Conservation (phyloP, 2,797 vertebrate species). For the Gallinago nigripennis region DNA sequence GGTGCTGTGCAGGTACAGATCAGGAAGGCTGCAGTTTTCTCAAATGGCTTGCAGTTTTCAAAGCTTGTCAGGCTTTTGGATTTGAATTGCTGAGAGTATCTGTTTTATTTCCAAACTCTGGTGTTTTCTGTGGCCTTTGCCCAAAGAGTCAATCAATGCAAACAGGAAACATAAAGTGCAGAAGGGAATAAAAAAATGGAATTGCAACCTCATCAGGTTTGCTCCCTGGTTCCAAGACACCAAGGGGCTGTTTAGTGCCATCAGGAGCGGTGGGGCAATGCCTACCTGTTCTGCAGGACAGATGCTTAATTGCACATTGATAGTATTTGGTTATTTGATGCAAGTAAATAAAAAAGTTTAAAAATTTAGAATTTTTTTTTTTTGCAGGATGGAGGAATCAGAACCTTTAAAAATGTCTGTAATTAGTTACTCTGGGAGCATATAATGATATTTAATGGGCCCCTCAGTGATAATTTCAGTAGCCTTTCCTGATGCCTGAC, state of each 20-base stretch:
- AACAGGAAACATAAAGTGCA: not conserved
- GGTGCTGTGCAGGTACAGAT: not conserved
- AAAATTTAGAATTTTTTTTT: not conserved
- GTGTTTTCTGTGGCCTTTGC: not conserved
- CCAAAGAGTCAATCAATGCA: not conserved
- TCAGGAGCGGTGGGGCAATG: not conserved
- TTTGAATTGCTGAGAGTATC: not conserved
- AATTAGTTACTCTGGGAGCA: constrained; percentile 77
- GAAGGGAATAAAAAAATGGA: not conserved
- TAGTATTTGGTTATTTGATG: constrained; percentile 65
- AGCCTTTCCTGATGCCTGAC: constrained; percentile 72
- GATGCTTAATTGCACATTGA: not conserved
- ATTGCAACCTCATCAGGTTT: not conserved
- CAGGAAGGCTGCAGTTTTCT: not conserved
- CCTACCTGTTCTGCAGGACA: not conserved
- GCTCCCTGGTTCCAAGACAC: not conserved
- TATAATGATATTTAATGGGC: constrained; percentile 71
- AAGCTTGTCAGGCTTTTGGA: not conserved
- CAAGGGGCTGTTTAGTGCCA: not conserved
- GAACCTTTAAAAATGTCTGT: constrained; percentile 70
- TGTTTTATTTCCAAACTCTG: not conserved
- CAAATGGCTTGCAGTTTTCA: not conserved
- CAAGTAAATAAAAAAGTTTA: constrained; percentile 35
- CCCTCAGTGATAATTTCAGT: constrained; percentile 73
- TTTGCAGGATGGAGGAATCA: constrained; percentile 43